Evolutionary conservation across 2,113 vertebrate species (phyloP).

Genomic region (Seriola rivoliana): DNA sequence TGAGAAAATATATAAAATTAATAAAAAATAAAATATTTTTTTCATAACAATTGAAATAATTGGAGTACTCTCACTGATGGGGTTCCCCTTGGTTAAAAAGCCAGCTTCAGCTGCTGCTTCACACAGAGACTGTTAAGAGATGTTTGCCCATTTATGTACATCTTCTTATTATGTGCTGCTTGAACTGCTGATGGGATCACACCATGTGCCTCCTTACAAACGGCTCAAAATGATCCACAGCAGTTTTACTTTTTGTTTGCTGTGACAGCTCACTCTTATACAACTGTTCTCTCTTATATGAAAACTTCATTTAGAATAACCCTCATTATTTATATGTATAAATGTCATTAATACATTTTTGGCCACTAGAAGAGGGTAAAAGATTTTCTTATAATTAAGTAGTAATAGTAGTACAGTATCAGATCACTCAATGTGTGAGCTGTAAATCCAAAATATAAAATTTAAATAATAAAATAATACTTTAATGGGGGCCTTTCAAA

Average conservation of each 20-base stretch:
- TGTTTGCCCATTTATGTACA: neutral
- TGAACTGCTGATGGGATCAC: slow-evolving; percentile 1
- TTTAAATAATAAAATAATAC: too few relatives aligned
- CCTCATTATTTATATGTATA: neutral
- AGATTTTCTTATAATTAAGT: too few relatives aligned
- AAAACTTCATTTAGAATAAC: neutral
- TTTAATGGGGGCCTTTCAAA: too few relatives aligned
- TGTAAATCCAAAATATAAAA: too few relatives aligned
- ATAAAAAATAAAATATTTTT: too few relatives aligned
- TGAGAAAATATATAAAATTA: neutral
- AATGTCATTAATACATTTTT: neutral
- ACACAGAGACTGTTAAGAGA: neutral
- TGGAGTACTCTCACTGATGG: neutral
- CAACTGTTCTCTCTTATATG: neutral
- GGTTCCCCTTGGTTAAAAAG: neutral
- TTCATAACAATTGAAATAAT: neutral
- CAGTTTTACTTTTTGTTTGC: slow-evolving; percentile 23
- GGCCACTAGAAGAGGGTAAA: neutral
- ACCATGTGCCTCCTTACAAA: neutral
- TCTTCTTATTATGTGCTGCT: neutral
- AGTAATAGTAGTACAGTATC: too few relatives aligned
- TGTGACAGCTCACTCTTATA: neutral
- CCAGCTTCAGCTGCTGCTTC: neutral
- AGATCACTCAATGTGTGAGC: too few relatives aligned
- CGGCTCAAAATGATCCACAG: neutral